A percentile compares a stretch with the other conserved stretches of the same genome.
These are phyloP conservation scores for Stenchaetothrips biformis DNA, from an alignment of 2,888 invertebrate genomes.

Conservation along the genomic window DNA sequence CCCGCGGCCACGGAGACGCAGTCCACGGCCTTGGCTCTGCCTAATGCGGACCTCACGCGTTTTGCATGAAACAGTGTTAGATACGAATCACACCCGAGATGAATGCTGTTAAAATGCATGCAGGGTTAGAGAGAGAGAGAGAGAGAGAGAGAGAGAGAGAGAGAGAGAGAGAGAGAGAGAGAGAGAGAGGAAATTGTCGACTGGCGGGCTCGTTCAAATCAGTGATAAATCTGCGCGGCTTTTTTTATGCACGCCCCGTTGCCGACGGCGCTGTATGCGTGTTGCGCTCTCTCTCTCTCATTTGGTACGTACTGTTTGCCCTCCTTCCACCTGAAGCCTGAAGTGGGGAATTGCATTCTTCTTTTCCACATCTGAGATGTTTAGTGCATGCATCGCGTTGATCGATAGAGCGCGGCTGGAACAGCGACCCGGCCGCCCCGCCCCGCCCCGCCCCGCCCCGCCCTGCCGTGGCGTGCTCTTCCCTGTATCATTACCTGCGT, in stretches of 20 bases:
- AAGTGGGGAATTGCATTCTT: too few species aligned
- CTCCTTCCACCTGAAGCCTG: too few species aligned
- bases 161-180: slow-evolving; percentile 22
- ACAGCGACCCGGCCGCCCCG: too few species aligned
- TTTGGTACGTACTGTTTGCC: too few species aligned
- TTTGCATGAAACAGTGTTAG: slow-evolving; percentile 22
- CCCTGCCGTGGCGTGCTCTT: not conserved
- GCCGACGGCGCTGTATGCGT: not conserved
- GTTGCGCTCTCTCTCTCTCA: not conserved
- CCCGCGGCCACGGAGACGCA: too few species aligned
- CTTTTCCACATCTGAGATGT: too few species aligned
- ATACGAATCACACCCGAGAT: slow-evolving; percentile 8
- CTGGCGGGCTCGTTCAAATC: slow-evolving; percentile 12
- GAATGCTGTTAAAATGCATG: slow-evolving; percentile 4
- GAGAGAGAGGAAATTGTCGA: not conserved
- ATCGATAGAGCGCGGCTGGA: too few species aligned
- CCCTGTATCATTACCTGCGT: not conserved
- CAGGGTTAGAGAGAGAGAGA: slow-evolving; percentile 10
- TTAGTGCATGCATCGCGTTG: too few species aligned
- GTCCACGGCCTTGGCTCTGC: too few species aligned
- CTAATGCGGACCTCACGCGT: not conserved
- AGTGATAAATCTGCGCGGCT: slow-evolving; percentile 8
- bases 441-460: not conserved
- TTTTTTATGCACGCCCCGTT: not conserved
- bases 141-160: slow-evolving; percentile 22